Base-by-base conservation (phyloP, 92 coral and sea anemone genomes). In the Porites lobata region DNA sequence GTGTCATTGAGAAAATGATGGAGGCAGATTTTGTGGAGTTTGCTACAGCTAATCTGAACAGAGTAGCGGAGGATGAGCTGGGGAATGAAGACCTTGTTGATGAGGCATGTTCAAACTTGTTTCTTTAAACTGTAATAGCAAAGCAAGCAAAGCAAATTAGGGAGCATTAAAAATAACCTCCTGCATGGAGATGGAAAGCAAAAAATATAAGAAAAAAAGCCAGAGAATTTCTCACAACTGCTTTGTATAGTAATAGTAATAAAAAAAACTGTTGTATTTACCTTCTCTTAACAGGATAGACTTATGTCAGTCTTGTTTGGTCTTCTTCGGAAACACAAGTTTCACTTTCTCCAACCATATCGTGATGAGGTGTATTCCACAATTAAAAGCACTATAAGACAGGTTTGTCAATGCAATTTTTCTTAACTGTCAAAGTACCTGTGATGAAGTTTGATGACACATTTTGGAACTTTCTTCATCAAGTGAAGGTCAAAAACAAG, bases 1-100 rank as follows among this genome's bases (percentile, higher is more conserved):
- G 98, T 75, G 98, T 98, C 3, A 96, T 98, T 65, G 99, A 98
- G 80, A 82, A 94, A 58, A 98, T 98, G 99, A 98, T 98, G 99
- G 99, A 96, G 75, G 98, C 99, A 57, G 99, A 98, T 69, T 98
- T 98, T 81, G 92, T 86, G 26, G 99, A 98, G 68, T 98, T 95
- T 91, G 95, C 96, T 70, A 89, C 98, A 59, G 97, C 98, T 52
- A 98, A 98, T 70, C 96, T 98, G 57, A 84, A 80, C 71, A 96
- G 92, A 72, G 89, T 91, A 19, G 63, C 78, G 1, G 96, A 96
- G 72, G 98, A 98, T 17, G 77, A 80, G 22, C 67, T 92, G 63
- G 92, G 93, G 43, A 84, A 86, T 50, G 96, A 94, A 57, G 93
- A 92, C 80, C 92, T 98, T n/a, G 84, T 98, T 51, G 99, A 98